A percentile compares a stretch with the other conserved stretches of the same genome.
Evolutionary conservation across 2,888 invertebrate species (phyloP).

Genomic region (Ramazzottius varieornatus): DNA sequence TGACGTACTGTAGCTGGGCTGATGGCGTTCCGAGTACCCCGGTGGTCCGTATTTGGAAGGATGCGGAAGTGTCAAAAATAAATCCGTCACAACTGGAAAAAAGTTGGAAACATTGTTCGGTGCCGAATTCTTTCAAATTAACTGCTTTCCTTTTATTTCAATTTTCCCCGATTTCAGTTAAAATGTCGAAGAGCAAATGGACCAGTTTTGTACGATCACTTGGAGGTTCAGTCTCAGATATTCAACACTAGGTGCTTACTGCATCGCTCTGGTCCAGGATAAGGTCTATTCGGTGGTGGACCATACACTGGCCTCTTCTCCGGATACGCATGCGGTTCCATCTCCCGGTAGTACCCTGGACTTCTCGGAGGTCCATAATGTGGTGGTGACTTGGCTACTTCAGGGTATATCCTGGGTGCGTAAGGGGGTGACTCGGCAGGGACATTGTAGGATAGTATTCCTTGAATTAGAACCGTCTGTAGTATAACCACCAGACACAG

Average conservation of each 20-base stretch:
- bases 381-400: neutral
- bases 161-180: too few species aligned
- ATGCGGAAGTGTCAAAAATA: neutral
- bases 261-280: neutral
- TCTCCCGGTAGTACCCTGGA: too few species aligned
- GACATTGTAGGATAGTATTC: too few species aligned
- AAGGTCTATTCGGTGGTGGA: neutral
- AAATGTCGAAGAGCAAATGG: too few species aligned
- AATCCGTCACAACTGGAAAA: neutral
- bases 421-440: neutral
- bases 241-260: neutral
- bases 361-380: too few species aligned
- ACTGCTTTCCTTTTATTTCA: too few species aligned
- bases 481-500: too few species aligned
- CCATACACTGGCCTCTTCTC: neutral
- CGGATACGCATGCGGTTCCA: neutral
- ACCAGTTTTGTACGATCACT: too few species aligned
- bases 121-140: too few species aligned
- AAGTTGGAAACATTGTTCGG: too few species aligned
- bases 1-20: neutral
- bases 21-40: neutral
- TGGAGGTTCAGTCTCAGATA: too few species aligned
- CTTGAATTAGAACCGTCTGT: too few species aligned
- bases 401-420: neutral
- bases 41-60: neutral